Evolutionary conservation across 2,888 invertebrate genomes (phyloP).

Genomic region (Rosalia funebris): DNA sequence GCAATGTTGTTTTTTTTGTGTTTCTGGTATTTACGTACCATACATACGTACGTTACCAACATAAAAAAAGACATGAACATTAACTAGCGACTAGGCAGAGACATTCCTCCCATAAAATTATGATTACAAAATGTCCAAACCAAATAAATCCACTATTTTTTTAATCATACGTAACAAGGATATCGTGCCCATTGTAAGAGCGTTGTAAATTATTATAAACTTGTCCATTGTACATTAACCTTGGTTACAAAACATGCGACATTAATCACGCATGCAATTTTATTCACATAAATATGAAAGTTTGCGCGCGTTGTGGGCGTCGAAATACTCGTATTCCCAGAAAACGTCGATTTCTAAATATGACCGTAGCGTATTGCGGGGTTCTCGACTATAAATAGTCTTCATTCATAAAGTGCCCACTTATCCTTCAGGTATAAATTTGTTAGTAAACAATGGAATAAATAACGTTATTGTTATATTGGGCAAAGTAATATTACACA

Average conservation of each 20-base stretch:
- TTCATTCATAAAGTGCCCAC: constrained; percentile 15
- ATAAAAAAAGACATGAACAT: too few species aligned
- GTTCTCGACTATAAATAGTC: constrained; percentile 10
- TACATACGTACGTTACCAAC: too few species aligned
- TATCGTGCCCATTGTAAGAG: constrained; percentile 4
- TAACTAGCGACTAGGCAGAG: too few species aligned
- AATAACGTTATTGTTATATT: too few species aligned
- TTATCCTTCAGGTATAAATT: background rate
- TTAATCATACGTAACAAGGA: constrained; percentile 4
- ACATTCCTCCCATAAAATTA: background rate
- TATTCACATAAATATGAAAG: constrained; percentile 20
- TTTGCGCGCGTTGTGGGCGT: constrained; percentile 6
- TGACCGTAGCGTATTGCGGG: background rate
- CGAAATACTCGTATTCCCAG: constrained; percentile 6
- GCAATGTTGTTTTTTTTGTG: too few species aligned
- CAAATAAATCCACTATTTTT: constrained; percentile 6
- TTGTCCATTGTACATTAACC: constrained; percentile 9
- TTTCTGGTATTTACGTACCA: too few species aligned
- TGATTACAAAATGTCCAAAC: constrained; percentile 6
- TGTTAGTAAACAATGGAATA: background rate
- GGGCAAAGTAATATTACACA: too few species aligned
- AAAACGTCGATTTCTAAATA: constrained; percentile 13
- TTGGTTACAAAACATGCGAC: constrained; percentile 17
- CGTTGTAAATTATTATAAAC: background rate
- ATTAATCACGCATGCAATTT: constrained; percentile 11